Percentiles rank a stretch among this genome's conserved stretches.
Conservation (phyloP, 2,797 vertebrate species). For the Enoplosus armatus region DNA sequence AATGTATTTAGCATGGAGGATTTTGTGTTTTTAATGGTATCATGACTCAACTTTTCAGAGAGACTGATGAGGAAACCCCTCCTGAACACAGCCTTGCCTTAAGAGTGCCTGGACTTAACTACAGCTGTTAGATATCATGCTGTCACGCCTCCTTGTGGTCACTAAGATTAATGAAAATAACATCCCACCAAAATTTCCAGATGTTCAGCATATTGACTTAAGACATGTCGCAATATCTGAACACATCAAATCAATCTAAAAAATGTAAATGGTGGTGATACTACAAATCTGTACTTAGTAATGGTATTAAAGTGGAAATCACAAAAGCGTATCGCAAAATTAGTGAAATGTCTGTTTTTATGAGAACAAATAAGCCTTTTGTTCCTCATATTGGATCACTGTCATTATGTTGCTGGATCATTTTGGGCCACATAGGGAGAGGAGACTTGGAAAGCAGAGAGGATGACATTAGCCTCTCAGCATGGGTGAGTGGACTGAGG, state of each 20-base stretch:
- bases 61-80: neutral
- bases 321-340: slow-evolving; percentile 32
- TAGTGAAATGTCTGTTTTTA: slow-evolving; percentile 46
- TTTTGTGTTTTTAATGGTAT: neutral
- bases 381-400: slow-evolving; percentile 58
- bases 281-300: slow-evolving; percentile 6
- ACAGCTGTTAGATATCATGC: neutral
- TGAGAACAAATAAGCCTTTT: slow-evolving; percentile 43
- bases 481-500: slow-evolving; percentile 66
- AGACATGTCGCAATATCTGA: neutral
- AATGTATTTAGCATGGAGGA: neutral
- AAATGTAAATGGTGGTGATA: slow-evolving; percentile 1
- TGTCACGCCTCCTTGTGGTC: neutral
- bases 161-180: neutral
- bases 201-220: neutral
- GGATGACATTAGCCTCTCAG: slow-evolving; percentile 74
- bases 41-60: slow-evolving; percentile 15
- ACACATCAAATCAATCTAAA: neutral
- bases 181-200: neutral
- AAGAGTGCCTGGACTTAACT: neutral
- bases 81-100: neutral
- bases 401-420: slow-evolving; percentile 67
- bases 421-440: slow-evolving; percentile 65
- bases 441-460: slow-evolving; percentile 60
- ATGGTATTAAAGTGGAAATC: slow-evolving; percentile 28